These are phyloP conservation scores for Ptychodera flava DNA, from an alignment of 35 echinoderm and acorn worm genomes.

Conservation along the genomic window DNA sequence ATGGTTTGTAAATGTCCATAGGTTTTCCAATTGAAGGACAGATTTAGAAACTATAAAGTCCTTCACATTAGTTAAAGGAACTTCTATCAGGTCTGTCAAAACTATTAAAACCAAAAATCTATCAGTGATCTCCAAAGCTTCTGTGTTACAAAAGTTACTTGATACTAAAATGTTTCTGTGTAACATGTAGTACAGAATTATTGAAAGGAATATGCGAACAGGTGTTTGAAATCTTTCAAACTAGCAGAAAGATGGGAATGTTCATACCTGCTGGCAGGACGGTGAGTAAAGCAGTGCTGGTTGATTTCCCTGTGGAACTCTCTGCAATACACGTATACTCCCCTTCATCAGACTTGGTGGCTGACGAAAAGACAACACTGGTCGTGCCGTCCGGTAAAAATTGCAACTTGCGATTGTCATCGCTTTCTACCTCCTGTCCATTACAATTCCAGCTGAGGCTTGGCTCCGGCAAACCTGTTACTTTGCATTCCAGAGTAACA, in stretches of 20 bases:
- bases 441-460: background rate
- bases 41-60: too few relatives aligned
- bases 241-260: background rate
- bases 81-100: too few relatives aligned
- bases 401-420: background rate
- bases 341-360: background rate
- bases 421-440: background rate
- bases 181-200: too few relatives aligned
- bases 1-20: too few relatives aligned
- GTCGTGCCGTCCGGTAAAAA: background rate
- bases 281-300: background rate
- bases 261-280: background rate
- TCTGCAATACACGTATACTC: constrained; percentile 1
- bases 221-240: too few relatives aligned
- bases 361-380: background rate
- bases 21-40: too few relatives aligned
- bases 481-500: constrained; percentile 4
- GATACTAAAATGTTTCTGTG: too few relatives aligned
- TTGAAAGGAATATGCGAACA: too few relatives aligned
- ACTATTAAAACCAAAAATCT: too few relatives aligned
- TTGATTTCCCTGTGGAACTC: background rate
- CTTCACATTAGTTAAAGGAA: too few relatives aligned
- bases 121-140: too few relatives aligned
- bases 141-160: too few relatives aligned
- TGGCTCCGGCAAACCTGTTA: background rate